Conservation (phyloP, 2,797 vertebrate genomes). For the Dallia pectoralis region DNA sequence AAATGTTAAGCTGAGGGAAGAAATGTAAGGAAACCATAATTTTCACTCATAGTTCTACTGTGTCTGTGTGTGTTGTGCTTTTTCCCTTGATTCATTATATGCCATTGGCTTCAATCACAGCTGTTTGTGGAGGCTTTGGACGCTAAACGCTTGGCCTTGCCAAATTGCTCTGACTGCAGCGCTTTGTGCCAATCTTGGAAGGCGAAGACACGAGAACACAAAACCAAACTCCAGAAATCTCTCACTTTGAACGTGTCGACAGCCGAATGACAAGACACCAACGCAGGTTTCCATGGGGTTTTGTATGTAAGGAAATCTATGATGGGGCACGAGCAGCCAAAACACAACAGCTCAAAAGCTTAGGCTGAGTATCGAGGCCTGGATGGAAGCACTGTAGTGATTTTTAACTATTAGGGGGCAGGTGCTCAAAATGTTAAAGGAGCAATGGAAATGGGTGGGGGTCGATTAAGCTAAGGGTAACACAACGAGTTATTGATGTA, state of each 20-base stretch:
- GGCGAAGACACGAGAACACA: not conserved
- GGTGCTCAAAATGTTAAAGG: no score
- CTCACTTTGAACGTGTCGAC: slow-evolving; percentile 1
- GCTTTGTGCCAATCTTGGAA: not conserved
- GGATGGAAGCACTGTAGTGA: not conserved
- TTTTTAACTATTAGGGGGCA: not conserved
- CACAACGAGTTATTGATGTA: no score
- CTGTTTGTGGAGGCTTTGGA: slow-evolving; percentile 1
- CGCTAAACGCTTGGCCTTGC: not conserved
- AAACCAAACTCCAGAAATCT: not conserved
- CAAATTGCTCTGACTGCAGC: slow-evolving; percentile 4
- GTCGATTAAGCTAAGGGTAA: no score
- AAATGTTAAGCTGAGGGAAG: not conserved
- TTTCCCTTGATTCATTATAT: not conserved
- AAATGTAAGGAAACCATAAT: not conserved
- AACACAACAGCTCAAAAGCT: not conserved
- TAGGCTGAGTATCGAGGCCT: not conserved
- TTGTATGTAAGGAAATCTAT: not conserved
- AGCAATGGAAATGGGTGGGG: no score
- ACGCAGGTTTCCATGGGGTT: not conserved
- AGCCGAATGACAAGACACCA: not conserved
- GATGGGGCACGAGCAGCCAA: not conserved
- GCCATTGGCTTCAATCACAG: not conserved
- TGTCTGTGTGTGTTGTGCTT: not conserved
- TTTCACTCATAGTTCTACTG: not conserved